Base-by-base conservation (phyloP, 2,797 vertebrate genomes). In the Xyrichtys novacula region DNA sequence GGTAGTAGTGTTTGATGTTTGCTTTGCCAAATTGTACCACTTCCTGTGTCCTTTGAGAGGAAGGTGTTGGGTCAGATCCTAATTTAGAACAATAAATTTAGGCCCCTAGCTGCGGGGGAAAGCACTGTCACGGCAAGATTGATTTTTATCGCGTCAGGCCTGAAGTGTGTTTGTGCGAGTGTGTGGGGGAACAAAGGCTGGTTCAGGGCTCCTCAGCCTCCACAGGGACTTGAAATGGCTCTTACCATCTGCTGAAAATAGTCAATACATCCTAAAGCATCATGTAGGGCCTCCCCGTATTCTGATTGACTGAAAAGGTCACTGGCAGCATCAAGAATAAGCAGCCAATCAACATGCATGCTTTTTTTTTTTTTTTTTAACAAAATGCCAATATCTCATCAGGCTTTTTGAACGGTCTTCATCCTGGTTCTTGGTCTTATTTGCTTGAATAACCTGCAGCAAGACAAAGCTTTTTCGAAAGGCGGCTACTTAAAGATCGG, bases 51-150 rank as follows among this genome's bases (percentile, higher is more conserved):
- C 82, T 87, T 42, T 58, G 89, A 90, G 89, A 84, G 74, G 71
- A 84, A 71, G 79, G 71, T 86, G 83, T 85, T 83, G 76, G 88
- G 89, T 91, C 87, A 89, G 71, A 65, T 88, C 87, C 82, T 90
- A 83, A 92, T 92, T 91, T 93, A 91, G 87, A 86, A 61, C 80
- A 78, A 85, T 80, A 89, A 81, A 91, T 91, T 88, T 85, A 84
- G 78, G 73, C 66, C 74, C 71, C 66, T 65, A 40, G 88, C 64
- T 89, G 84, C 86, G 62, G 64, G 70, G 86, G 90, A 89, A 89
- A 71, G 62, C 62, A 76, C 85, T 92, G 92, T 92, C 92, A 91
- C 52, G 57, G 58, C 58, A 90, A 92, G 92, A 94, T 92, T 90
- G 92, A 93, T 94, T 90, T 40, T 89, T 86, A 90, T 76, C 19